A percentile compares a stretch with the other conserved stretches of the same genome.
Evolutionary conservation across 2,888 invertebrate species (phyloP).

Genomic region (Eurytoma adleriae): DNA sequence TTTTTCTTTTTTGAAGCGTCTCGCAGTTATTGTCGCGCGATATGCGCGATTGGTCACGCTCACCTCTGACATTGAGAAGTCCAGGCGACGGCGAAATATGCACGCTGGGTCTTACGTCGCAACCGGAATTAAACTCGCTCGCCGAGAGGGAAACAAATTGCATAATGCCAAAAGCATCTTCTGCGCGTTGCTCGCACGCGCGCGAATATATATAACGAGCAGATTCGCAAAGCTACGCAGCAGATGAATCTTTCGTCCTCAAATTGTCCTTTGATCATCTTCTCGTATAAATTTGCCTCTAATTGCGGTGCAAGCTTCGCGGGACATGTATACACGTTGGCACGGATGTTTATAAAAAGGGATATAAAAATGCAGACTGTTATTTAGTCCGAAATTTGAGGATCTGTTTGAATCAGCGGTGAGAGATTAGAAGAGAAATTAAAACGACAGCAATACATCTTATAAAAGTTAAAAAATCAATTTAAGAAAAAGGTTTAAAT

Average conservation of each 20-base stretch:
- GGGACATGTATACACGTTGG: background rate
- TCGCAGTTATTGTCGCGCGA: constrained; percentile 34
- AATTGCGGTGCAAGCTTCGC: background rate
- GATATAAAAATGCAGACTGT: background rate
- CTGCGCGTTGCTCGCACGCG: constrained; percentile 2
- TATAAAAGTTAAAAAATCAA: too few relatives aligned
- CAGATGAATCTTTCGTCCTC: constrained; percentile 21
- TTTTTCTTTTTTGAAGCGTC: constrained; percentile 6
- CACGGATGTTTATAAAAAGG: background rate
- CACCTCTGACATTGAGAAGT: constrained; percentile 54
- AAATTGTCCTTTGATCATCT: constrained; percentile 46
- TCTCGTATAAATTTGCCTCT: background rate
- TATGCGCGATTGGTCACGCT: constrained; percentile 50
- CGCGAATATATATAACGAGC: background rate
- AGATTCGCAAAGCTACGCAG: constrained; percentile 16
- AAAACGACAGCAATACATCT: too few relatives aligned
- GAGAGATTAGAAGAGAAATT: background rate
- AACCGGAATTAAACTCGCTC: constrained; percentile 45
- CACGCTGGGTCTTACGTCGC: background rate
- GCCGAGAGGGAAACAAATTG: constrained; percentile 26
- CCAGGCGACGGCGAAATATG: constrained; percentile 2
- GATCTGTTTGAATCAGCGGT: background rate
- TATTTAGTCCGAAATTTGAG: background rate
- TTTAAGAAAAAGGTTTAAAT: too few relatives aligned
- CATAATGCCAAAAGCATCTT: constrained; percentile 47